A percentile compares a stretch with the other conserved stretches of the same genome.
Evolutionary conservation across 2,888 invertebrate genomes (phyloP).

Genomic region (Chouioia cunea): DNA sequence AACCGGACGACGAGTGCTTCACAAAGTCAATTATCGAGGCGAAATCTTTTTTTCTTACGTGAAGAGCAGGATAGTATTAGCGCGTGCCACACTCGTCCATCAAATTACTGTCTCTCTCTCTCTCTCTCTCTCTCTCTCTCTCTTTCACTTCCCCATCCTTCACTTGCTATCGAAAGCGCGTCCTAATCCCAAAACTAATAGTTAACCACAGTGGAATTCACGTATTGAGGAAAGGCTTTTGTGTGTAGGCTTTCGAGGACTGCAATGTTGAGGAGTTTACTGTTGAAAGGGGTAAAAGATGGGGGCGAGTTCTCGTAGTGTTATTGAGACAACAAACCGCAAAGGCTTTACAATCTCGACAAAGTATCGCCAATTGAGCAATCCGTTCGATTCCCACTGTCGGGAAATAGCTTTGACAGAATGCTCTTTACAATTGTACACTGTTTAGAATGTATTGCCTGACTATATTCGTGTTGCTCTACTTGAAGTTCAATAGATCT

Average conservation of each 20-base stretch:
- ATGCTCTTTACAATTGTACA: no score
- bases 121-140: background rate
- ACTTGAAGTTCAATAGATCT: no score
- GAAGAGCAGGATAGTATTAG: no score
- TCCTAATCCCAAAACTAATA: conserved; percentile 36
- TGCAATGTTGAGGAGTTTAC: conserved; percentile 2
- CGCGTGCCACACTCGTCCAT: background rate
- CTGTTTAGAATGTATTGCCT: no score
- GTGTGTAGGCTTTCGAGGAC: conserved; percentile 1
- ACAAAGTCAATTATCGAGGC: conserved; percentile 52
- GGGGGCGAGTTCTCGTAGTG: background rate
- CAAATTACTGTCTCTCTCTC: background rate
- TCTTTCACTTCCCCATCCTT: background rate
- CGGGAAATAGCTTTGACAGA: no score
- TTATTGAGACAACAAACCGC: background rate
- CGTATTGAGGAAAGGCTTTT: conserved; percentile 8
- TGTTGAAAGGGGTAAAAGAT: background rate
- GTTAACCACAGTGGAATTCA: conserved; percentile 3
- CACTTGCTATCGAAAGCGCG: background rate
- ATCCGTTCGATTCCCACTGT: no score
- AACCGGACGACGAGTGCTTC: conserved; percentile 45
- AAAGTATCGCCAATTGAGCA: no score
- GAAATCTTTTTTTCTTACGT: conserved; percentile 30
- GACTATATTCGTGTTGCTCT: no score
- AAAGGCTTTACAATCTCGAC: no score